Evolutionary conservation across 2,888 invertebrate genomes (phyloP).

Genomic region (Rotaria sp.): DNA sequence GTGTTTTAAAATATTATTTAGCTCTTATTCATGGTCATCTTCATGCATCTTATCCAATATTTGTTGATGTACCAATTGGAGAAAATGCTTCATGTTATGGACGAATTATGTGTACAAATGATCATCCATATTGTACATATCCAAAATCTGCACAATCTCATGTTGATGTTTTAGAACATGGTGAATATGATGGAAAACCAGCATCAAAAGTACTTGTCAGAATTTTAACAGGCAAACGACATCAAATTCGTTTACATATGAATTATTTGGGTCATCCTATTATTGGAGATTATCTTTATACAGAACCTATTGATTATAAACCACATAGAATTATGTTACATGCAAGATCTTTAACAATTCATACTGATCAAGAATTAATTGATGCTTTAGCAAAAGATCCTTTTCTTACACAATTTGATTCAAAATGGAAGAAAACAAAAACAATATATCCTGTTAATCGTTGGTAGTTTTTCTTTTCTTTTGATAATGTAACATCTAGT

Average conservation of each 20-base stretch:
- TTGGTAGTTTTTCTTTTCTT: background rate
- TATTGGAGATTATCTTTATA: slow-evolving; percentile 37
- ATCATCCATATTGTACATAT: slow-evolving; percentile 27
- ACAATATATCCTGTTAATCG: background rate
- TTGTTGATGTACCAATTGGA: slow-evolving; percentile 34
- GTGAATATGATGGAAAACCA: slow-evolving; percentile 33
- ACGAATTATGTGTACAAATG: slow-evolving; percentile 33
- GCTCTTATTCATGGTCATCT: slow-evolving; percentile 35
- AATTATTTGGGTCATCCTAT: slow-evolving; percentile 40
- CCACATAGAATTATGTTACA: slow-evolving; percentile 40
- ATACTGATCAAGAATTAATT: slow-evolving; percentile 27
- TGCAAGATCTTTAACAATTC: slow-evolving; percentile 29
- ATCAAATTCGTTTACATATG: slow-evolving; percentile 40
- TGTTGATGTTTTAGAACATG: slow-evolving; percentile 35
- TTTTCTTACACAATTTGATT: slow-evolving; percentile 34
- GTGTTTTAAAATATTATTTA: slow-evolving; percentile 36
- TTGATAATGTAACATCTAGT: background rate
- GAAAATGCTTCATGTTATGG: slow-evolving; percentile 29
- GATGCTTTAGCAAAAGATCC: slow-evolving; percentile 38
- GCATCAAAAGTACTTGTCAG: slow-evolving; percentile 31
- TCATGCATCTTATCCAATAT: background rate
- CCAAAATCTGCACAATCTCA: slow-evolving; percentile 34
- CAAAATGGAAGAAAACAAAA: slow-evolving; percentile 29
- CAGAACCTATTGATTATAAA: slow-evolving; percentile 37
- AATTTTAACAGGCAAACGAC: slow-evolving; percentile 36